Percentiles rank a stretch among this genome's conserved stretches.
phyloP scores from a whole-genome alignment of 2,113 vertebrate genomes.

The Poeciliopsis prolifica region DNA sequence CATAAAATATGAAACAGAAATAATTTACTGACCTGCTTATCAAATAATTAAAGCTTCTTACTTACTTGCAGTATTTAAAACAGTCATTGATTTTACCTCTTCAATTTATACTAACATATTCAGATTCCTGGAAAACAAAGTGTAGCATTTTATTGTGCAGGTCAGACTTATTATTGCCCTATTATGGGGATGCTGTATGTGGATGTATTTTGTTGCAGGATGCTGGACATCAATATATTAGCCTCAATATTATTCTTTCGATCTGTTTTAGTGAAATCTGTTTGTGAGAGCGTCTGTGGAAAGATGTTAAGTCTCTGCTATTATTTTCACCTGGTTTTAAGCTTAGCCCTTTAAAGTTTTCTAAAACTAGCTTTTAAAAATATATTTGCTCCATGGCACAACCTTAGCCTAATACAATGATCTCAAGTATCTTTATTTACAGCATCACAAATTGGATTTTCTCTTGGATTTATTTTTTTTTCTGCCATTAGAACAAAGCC shows the following conservation, averaged over 20 bases:
- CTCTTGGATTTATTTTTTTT: not conserved
- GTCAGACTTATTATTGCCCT: not conserved
- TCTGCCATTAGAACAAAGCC: too few relatives aligned
- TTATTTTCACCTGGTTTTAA: not conserved
- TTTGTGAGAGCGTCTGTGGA: not conserved
- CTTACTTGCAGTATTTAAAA: constrained; percentile 20
- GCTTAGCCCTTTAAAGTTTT: not conserved
- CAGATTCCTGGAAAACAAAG: constrained; percentile 11
- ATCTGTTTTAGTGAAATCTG: not conserved
- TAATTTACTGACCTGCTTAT: constrained; percentile 25
- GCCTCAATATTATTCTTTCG: not conserved
- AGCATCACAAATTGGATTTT: too few relatives aligned
- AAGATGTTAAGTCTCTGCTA: not conserved
- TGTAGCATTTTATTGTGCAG: too few relatives aligned
- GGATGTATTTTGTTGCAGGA: not conserved
- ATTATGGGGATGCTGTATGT: not conserved
- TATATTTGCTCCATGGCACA: not conserved
- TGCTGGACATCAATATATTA: not conserved
- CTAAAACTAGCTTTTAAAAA: not conserved
- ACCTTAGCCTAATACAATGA: not conserved
- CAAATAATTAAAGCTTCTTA: constrained; percentile 20
- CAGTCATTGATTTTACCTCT: constrained; percentile 7
- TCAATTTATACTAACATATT: constrained; percentile 45
- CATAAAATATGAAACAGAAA: constrained; percentile 52
- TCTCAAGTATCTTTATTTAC: not conserved